A percentile compares a stretch with the other conserved stretches of the same genome.
Conservation (phyloP, 1,140 invertebrate species). For the Lordiphosa collinella region DNA sequence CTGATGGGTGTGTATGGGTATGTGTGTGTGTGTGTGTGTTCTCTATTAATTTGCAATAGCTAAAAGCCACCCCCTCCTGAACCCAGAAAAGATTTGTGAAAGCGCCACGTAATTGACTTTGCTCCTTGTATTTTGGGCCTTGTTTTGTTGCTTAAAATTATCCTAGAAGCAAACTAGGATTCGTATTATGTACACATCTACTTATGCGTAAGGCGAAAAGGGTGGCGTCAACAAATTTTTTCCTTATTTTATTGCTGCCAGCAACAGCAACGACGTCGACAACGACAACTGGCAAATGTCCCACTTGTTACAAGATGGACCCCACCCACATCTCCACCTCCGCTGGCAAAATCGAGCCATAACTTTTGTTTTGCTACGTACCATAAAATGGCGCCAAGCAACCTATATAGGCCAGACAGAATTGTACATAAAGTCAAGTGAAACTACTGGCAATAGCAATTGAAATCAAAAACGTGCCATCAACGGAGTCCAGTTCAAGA, state of each 20-base stretch:
- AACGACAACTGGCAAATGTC: constrained; percentile 66
- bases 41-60: constrained; percentile 75
- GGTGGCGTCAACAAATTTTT: constrained; percentile 72
- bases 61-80: constrained; percentile 18
- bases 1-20: constrained; percentile 2
- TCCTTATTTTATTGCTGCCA: constrained; percentile 70
- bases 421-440: constrained; percentile 48
- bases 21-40: constrained; percentile 29
- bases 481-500: constrained; percentile 35
- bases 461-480: constrained; percentile 74
- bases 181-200: constrained; percentile 73
- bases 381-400: constrained; percentile 74
- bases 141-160: constrained; percentile 65
- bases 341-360: constrained; percentile 61
- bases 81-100: constrained; percentile 58
- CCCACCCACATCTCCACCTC: constrained; percentile 7
- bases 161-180: constrained; percentile 56
- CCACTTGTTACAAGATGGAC: constrained; percentile 64
- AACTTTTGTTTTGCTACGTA: constrained; percentile 76
- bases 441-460: constrained; percentile 45
- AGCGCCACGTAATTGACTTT: constrained; percentile 76
- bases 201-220: constrained; percentile 62
- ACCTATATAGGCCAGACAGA: constrained; percentile 73
- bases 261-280: constrained; percentile 48
- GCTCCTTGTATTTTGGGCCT: constrained; percentile 24